phyloP scores from a whole-genome alignment of 1,140 invertebrate species.

The Ctenoplectra terminalis region DNA sequence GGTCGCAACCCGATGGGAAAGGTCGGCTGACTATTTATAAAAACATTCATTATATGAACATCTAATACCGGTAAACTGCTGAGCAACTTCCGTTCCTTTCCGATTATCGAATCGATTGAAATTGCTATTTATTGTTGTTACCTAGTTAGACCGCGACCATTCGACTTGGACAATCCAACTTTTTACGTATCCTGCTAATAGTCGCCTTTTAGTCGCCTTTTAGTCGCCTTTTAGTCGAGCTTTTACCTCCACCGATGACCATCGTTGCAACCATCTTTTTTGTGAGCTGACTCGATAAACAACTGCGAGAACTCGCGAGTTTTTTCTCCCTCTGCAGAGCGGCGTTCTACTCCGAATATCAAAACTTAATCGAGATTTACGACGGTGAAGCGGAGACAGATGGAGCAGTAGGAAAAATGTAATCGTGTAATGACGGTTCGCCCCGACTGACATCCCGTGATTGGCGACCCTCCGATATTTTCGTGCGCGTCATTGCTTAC shows the following conservation, averaged over 20 bases:
- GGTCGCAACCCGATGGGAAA: conserved; percentile 71
- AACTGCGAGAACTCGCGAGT: conserved; percentile 10
- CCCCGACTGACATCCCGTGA: conserved; percentile 64
- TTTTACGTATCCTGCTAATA: neutral
- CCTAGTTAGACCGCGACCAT: conserved; percentile 12
- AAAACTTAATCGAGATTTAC: conserved; percentile 71
- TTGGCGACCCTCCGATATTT: conserved; percentile 65
- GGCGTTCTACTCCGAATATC: conserved; percentile 60
- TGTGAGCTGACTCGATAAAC: conserved; percentile 1
- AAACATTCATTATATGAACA: conserved; percentile 69
- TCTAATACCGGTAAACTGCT: conserved; percentile 65
- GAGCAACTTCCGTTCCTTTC: conserved; percentile 73
- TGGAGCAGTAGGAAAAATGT: conserved; percentile 70
- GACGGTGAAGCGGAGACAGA: conserved; percentile 55
- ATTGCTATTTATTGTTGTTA: conserved; percentile 69
- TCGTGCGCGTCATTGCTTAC: conserved; percentile 55
- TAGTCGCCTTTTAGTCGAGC: too few relatives aligned
- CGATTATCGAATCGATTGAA: conserved; percentile 58
- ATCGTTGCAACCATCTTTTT: conserved; percentile 38
- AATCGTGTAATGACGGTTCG: conserved; percentile 77
- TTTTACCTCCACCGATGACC: conserved; percentile 10
- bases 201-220: too few relatives aligned
- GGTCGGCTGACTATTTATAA: conserved; percentile 70
- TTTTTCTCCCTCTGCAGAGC: neutral
- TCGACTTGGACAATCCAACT: conserved; percentile 30